These are phyloP conservation scores for Calyptomena viridis DNA, from an alignment of 2,113 vertebrate species.

Conservation along the genomic window DNA sequence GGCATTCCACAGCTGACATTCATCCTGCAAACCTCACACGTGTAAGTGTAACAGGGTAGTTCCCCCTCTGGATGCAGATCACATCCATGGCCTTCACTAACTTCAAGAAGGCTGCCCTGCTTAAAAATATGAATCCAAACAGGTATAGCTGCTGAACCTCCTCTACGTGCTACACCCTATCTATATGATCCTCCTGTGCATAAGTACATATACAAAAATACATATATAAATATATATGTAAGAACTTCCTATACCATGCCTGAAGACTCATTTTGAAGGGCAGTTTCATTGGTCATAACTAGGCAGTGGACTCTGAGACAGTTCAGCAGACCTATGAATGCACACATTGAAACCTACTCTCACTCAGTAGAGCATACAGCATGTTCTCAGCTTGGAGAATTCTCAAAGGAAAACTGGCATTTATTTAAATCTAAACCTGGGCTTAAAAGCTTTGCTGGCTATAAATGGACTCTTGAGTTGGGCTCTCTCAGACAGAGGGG, in stretches of 20 bases:
- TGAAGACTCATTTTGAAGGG: not conserved
- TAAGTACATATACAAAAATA: not conserved
- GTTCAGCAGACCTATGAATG: not conserved
- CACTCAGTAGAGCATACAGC: not conserved
- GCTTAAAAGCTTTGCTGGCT: slow-evolving; percentile 43
- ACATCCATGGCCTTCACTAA: not conserved
- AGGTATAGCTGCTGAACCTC: not conserved
- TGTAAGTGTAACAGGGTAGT: not conserved
- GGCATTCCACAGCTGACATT: not conserved
- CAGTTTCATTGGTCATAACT: not conserved
- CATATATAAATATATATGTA: not conserved
- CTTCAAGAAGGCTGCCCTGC: not conserved
- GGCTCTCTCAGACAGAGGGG: not conserved
- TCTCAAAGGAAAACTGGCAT: slow-evolving; percentile 17
- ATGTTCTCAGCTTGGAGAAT: not conserved
- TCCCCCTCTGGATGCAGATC: not conserved
- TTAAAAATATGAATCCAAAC: not conserved
- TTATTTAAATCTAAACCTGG: slow-evolving; percentile 39
- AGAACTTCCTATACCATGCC: not conserved
- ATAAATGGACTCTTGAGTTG: not conserved
- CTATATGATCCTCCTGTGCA: not conserved
- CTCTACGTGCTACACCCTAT: not conserved
- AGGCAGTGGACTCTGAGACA: not conserved
- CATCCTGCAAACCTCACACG: not conserved
- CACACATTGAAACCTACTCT: not conserved